phyloP scores from a whole-genome alignment of 2,888 invertebrate species.

The Rhaphigaster nebulosa region DNA sequence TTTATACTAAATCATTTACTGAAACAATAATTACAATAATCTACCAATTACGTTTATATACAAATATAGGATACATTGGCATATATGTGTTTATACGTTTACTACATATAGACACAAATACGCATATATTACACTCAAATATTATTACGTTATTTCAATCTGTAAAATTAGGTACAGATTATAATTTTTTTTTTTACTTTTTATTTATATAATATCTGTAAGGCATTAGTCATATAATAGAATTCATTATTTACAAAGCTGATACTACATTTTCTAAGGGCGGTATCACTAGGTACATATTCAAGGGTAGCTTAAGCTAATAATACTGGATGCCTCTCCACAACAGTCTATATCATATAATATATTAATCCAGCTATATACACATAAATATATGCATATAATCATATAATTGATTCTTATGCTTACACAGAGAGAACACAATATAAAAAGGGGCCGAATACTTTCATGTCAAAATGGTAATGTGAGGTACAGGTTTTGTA shows the following conservation, averaged over 20 bases:
- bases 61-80: constrained; percentile 48
- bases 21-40: constrained; percentile 61
- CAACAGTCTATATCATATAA: constrained; percentile 36
- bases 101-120: constrained; percentile 6
- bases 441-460: constrained; percentile 30
- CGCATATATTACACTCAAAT: constrained; percentile 48
- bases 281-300: constrained; percentile 48
- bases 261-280: constrained; percentile 28
- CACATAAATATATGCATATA: constrained; percentile 53
- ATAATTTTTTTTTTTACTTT: background rate
- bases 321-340: constrained; percentile 52
- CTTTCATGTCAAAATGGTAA: constrained; percentile 4
- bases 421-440: constrained; percentile 41
- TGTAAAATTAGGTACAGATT: constrained; percentile 40
- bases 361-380: constrained; percentile 52
- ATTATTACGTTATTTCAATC: constrained; percentile 47
- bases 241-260: constrained; percentile 53
- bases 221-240: constrained; percentile 53
- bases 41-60: constrained; percentile 55
- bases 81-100: constrained; percentile 42
- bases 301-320: constrained; percentile 51
- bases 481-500: constrained; percentile 15
- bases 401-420: constrained; percentile 32
- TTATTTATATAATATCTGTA: constrained; percentile 50
- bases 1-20: constrained; percentile 57